Conservation (phyloP, 2,888 invertebrate genomes). For the Sisyra nigra region DNA sequence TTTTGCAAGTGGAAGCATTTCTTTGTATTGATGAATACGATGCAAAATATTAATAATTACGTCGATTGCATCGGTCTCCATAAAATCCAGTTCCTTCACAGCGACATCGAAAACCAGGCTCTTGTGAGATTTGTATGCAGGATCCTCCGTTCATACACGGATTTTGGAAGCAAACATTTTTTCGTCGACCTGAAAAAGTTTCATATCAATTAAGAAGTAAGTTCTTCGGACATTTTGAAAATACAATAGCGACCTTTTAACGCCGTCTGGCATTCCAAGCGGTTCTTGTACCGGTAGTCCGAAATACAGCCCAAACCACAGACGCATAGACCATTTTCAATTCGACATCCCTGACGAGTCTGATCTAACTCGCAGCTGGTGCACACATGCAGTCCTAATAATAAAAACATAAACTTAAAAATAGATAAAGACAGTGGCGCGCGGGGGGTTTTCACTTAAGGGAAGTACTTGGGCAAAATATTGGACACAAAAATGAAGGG, state of each 20-base stretch:
- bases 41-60: conserved; percentile 26
- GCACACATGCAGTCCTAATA: conserved; percentile 12
- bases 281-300: conserved; percentile 43
- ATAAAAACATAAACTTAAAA: neutral
- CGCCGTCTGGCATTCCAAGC: conserved; percentile 42
- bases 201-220: neutral
- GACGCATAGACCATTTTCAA: conserved; percentile 39
- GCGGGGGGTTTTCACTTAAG: no score
- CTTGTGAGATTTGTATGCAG: conserved; percentile 49
- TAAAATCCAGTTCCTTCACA: conserved; percentile 62
- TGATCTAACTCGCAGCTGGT: conserved; percentile 38
- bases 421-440: no score
- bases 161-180: conserved; percentile 44
- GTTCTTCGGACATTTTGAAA: neutral
- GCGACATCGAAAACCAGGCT: conserved; percentile 48
- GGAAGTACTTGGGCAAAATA: no score
- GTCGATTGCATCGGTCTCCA: conserved; percentile 52
- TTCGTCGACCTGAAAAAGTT: conserved; percentile 24
- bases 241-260: conserved; percentile 34
- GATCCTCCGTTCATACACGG: conserved; percentile 49
- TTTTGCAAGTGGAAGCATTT: neutral
- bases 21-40: neutral
- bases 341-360: conserved; percentile 44
- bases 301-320: conserved; percentile 50
- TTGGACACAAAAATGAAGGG: no score